These are phyloP conservation scores for Phaonia tiefii DNA, from an alignment of 2,888 invertebrate genomes.

Conservation along the genomic window DNA sequence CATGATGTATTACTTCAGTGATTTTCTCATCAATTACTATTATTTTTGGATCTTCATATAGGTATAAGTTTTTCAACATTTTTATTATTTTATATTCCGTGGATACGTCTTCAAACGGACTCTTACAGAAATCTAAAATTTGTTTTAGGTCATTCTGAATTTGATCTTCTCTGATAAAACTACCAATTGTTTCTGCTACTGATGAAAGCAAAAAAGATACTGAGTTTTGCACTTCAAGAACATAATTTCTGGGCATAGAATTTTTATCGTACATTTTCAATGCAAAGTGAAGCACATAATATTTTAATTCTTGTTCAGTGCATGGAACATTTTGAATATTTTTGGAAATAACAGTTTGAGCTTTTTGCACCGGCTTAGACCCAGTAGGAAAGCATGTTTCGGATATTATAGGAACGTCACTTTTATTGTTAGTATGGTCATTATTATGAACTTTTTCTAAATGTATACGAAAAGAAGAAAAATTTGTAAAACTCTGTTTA, in stretches of 20 bases:
- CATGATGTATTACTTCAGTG: constrained; percentile 18
- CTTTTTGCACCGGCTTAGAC: not conserved
- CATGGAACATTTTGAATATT: constrained; percentile 9
- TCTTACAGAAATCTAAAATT: constrained; percentile 45
- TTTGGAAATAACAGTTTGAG: constrained; percentile 15
- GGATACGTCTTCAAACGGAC: constrained; percentile 40
- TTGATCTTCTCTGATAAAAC: not conserved
- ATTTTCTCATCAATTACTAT: constrained; percentile 39
- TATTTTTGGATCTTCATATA: constrained; percentile 43
- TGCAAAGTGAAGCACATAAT: constrained; percentile 20
- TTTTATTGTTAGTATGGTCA: constrained; percentile 1
- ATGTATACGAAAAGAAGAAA: constrained; percentile 33
- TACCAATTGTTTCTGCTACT: constrained; percentile 6
- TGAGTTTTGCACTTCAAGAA: constrained; percentile 29
- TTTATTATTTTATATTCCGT: constrained; percentile 48
- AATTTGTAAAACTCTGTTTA: constrained; percentile 34
- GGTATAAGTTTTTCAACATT: constrained; percentile 36
- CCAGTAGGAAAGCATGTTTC: not conserved
- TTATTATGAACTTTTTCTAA: constrained; percentile 34
- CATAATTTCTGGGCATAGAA: constrained; percentile 36
- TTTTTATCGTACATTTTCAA: constrained; percentile 39
- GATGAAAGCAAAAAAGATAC: constrained; percentile 24
- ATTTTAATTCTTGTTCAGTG: constrained; percentile 8
- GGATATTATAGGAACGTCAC: not conserved
- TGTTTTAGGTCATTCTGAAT: constrained; percentile 33